Percentiles rank a stretch among this genome's conserved stretches.
These are phyloP conservation scores for Seriola quinqueradiata DNA, from an alignment of 2,113 vertebrate species.

Conservation along the genomic window DNA sequence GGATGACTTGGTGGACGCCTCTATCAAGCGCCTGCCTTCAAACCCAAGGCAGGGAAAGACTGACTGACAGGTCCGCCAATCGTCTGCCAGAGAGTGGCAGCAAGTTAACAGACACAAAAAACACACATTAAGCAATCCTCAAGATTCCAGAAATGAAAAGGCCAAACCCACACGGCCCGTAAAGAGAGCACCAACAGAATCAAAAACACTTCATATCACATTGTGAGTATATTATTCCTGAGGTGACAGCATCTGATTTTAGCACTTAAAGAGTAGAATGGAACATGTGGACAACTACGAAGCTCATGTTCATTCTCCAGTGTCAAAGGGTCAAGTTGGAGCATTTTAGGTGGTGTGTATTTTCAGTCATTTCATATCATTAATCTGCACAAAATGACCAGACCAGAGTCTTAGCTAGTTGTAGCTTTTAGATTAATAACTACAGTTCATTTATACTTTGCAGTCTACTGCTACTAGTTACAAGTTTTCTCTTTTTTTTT, in stretches of 20 bases:
- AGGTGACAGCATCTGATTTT: slow-evolving; percentile 83
- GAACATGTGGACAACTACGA: slow-evolving; percentile 44
- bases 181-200: slow-evolving; percentile 81
- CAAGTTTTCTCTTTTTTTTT: not conserved
- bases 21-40: slow-evolving; percentile 46
- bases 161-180: slow-evolving; percentile 85
- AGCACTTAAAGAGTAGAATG: slow-evolving; percentile 70
- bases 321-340: slow-evolving; percentile 22
- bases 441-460: slow-evolving; percentile 15
- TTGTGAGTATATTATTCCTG: slow-evolving; percentile 74
- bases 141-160: slow-evolving; percentile 84
- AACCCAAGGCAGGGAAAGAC: slow-evolving; percentile 58
- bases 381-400: slow-evolving; percentile 32
- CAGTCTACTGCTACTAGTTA: not conserved
- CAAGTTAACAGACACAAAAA: slow-evolving; percentile 71
- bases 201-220: slow-evolving; percentile 81
- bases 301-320: slow-evolving; percentile 37
- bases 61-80: slow-evolving; percentile 38
- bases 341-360: slow-evolving; percentile 17
- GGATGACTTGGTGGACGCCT: slow-evolving; percentile 35
- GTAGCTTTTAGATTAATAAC: not conserved
- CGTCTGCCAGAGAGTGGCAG: slow-evolving; percentile 67
- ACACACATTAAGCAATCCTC: slow-evolving; percentile 83
- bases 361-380: slow-evolving; percentile 10
- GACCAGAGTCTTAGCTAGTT: slow-evolving; percentile 30